A percentile compares a stretch with the other conserved stretches of the same genome.
These are phyloP conservation scores for Pseudachorutes palmiensis DNA, from an alignment of 1,140 invertebrate species.

Conservation along the genomic window DNA sequence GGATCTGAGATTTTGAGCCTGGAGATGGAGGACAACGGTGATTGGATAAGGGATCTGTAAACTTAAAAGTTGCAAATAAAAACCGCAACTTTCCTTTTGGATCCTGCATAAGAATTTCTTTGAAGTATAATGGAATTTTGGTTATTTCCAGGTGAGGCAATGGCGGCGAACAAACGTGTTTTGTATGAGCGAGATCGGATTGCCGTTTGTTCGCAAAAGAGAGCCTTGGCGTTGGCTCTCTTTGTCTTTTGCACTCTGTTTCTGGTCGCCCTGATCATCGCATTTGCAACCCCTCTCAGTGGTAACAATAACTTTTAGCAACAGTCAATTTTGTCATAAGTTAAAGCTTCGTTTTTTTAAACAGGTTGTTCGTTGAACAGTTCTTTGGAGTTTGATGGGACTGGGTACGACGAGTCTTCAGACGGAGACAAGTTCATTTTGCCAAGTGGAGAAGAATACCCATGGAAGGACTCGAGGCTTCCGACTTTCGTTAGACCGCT, in stretches of 20 bases:
- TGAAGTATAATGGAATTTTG: slow-evolving; percentile 26
- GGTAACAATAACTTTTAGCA: slow-evolving; percentile 23
- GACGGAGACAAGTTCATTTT: slow-evolving; percentile 50
- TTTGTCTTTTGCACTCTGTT: slow-evolving; percentile 69
- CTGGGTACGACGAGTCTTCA: slow-evolving; percentile 25
- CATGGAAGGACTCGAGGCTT: slow-evolving; percentile 78
- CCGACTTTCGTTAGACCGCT: slow-evolving; percentile 70
- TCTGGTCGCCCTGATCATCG: slow-evolving; percentile 72
- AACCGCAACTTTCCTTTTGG: too few species aligned
- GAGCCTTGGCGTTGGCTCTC: slow-evolving; percentile 68
- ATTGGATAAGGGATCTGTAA: too few species aligned
- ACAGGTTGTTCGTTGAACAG: slow-evolving; percentile 57
- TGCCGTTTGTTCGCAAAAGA: slow-evolving; percentile 75
- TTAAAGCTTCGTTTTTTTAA: slow-evolving; percentile 3
- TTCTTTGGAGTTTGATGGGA: slow-evolving; percentile 30
- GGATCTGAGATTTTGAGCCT: too few species aligned
- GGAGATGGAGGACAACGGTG: too few species aligned
- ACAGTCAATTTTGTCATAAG: neutral
- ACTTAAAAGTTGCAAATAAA: too few species aligned
- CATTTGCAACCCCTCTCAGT: slow-evolving; percentile 68
- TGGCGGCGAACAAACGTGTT: slow-evolving; percentile 61
- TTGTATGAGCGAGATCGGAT: slow-evolving; percentile 66
- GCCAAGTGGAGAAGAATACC: slow-evolving; percentile 65
- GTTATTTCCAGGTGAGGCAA: slow-evolving; percentile 52
- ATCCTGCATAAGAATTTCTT: too few species aligned